Percentiles rank a stretch among this genome's conserved stretches.
phyloP scores from a whole-genome alignment of 2,113 vertebrate genomes.

The Willisornis vidua region DNA sequence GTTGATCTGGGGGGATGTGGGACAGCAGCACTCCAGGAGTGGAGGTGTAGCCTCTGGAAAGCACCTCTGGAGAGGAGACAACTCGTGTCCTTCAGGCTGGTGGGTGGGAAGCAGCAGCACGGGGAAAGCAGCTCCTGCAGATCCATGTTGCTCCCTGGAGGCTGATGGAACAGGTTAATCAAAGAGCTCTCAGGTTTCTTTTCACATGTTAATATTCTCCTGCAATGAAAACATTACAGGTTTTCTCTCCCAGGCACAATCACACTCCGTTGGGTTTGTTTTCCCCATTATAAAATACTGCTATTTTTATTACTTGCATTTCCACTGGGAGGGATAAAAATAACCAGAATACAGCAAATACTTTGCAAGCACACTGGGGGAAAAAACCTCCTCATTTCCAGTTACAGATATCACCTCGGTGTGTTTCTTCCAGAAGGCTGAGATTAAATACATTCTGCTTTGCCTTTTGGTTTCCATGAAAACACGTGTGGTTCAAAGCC shows the following conservation, averaged over 20 bases:
- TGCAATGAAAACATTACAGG: conserved; percentile 31
- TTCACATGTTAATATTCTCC: conserved; percentile 45
- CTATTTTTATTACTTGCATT: conserved; percentile 65
- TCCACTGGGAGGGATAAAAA: conserved; percentile 57
- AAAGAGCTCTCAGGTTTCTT: conserved; percentile 44
- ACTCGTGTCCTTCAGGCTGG: not conserved
- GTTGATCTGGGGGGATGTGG: not conserved
- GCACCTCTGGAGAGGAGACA: no score
- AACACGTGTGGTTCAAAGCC: not conserved
- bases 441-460: not conserved
- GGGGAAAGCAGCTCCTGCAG: conserved; percentile 17
- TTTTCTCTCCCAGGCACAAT: conserved; percentile 31
- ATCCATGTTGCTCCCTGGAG: not conserved
- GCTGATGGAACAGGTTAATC: conserved; percentile 42
- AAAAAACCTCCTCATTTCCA: not conserved
- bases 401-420: not conserved
- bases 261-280: conserved; percentile 37
- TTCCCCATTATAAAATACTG: conserved; percentile 55
- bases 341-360: conserved; percentile 36
- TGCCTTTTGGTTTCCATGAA: not conserved
- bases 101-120: not conserved
- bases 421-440: not conserved
- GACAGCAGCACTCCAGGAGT: fast-evolving
- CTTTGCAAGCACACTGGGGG: conserved; percentile 37
- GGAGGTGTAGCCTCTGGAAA: not conserved